Percentiles rank a stretch among this genome's conserved stretches.
phyloP scores from a whole-genome alignment of 2,113 vertebrate species.

The Acrocephalus kingi region DNA sequence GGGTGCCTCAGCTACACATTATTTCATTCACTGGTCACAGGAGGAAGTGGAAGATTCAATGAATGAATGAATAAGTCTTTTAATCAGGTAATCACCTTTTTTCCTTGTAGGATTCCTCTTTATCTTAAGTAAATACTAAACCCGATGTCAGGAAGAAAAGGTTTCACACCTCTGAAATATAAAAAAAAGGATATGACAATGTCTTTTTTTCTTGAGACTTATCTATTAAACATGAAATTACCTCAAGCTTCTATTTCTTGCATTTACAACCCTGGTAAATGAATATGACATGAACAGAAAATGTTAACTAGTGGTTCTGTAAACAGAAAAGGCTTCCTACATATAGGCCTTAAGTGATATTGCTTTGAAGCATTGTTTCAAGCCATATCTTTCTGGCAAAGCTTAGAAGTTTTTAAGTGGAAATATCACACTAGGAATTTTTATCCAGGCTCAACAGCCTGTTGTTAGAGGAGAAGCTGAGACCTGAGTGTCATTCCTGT shows the following conservation, averaged over 20 bases:
- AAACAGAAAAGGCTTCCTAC: not conserved
- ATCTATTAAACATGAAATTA: not conserved
- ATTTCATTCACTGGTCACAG: not conserved
- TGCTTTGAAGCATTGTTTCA: not conserved
- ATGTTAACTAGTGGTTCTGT: not conserved
- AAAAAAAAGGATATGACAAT: not conserved
- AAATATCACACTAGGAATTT: not conserved
- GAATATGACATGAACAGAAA: not conserved
- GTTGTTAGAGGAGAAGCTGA: not conserved
- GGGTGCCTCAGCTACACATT: not conserved
- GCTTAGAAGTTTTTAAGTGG: not conserved
- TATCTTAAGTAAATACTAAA: slow-evolving; percentile 13
- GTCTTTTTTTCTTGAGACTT: not conserved
- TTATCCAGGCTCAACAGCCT: not conserved
- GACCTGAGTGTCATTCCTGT: not conserved
- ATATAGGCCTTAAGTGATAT: not conserved
- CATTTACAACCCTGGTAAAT: not conserved
- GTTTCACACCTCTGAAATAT: not conserved
- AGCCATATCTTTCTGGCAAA: not conserved
- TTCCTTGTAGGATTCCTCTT: not conserved
- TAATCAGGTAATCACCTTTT: not conserved
- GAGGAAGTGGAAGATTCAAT: not conserved
- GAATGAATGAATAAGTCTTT: not conserved
- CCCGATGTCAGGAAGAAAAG: not conserved
- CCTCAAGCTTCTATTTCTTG: not conserved